Conservation (phyloP, 2,797 vertebrate species). For the Melanotaenia trifasciata region DNA sequence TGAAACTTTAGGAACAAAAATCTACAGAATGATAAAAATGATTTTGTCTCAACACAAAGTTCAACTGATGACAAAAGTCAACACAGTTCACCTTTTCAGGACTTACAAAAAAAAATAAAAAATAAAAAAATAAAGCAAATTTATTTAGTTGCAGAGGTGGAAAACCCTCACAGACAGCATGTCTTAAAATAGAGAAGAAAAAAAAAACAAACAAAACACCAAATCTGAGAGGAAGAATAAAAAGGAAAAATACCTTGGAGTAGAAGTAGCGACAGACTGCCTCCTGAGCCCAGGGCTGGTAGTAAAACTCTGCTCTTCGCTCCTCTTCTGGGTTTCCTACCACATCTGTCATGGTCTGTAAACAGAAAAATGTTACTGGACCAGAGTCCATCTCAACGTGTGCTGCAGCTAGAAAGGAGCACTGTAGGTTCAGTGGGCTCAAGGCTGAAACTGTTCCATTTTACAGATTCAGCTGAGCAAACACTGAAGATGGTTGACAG, state of each 20-base stretch:
- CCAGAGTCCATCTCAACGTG: not conserved
- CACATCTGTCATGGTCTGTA: slow-evolving; percentile 97
- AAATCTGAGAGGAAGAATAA: not conserved
- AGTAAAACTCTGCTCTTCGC: slow-evolving; percentile 97
- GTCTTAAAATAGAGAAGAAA: too few relatives aligned
- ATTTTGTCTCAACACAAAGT: not conserved
- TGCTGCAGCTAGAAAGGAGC: not conserved
- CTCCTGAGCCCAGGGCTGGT: slow-evolving; percentile 99
- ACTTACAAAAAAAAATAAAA: too few relatives aligned
- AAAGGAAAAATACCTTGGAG: slow-evolving; percentile 88
- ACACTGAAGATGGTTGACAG: slow-evolving; percentile 44
- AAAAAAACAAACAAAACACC: not conserved
- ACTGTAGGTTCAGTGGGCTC: slow-evolving; percentile 1
- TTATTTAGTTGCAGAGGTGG: too few relatives aligned
- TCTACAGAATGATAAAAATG: not conserved
- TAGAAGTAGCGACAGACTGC: slow-evolving; percentile 99
- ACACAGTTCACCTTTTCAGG: too few relatives aligned
- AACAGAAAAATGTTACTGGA: slow-evolving; percentile 31
- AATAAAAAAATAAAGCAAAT: too few relatives aligned
- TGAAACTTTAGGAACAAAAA: too few relatives aligned
- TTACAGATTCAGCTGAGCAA: slow-evolving; percentile 45
- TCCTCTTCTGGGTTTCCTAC: slow-evolving; percentile 98
- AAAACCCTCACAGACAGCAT: too few relatives aligned
- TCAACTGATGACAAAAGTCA: not conserved
- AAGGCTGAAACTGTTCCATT: slow-evolving; percentile 30